phyloP scores from a whole-genome alignment of 1,140 invertebrate genomes.

The Elysia chlorotica region DNA sequence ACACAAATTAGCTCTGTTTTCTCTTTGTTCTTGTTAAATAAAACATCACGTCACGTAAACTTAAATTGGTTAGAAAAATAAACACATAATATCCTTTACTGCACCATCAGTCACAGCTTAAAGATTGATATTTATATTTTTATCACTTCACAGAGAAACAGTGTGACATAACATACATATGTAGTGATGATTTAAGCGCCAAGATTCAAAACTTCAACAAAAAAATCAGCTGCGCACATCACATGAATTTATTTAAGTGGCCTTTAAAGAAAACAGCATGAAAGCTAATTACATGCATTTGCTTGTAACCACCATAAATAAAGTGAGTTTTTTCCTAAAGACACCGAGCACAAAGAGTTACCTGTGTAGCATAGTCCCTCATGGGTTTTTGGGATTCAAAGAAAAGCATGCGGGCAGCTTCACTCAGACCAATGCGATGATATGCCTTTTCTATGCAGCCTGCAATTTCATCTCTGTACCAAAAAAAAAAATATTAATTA shows the following conservation, averaged over 20 bases:
- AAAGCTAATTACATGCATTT: not conserved
- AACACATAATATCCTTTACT: no score
- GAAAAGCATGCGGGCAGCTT: constrained; percentile 90
- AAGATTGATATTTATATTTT: no score
- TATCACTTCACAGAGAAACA: no score
- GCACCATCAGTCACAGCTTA: no score
- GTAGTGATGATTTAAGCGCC: no score
- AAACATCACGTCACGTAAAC: no score
- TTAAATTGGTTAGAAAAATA: no score
- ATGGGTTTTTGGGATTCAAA: constrained; percentile 74
- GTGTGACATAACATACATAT: no score
- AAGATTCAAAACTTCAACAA: not conserved
- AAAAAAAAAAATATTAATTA: no score
- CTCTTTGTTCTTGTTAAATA: no score
- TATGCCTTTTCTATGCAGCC: constrained; percentile 96
- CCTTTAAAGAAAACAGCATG: not conserved
- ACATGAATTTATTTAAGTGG: not conserved
- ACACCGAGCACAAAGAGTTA: constrained; percentile 27
- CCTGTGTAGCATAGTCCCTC: constrained; percentile 76
- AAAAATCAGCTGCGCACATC: not conserved
- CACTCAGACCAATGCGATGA: constrained; percentile 83
- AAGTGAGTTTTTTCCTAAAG: not conserved
- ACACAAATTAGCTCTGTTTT: no score
- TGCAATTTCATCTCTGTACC: constrained; percentile 83
- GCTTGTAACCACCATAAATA: not conserved